Base-by-base conservation (phyloP, 2,797 vertebrate genomes). In the Sebastes dallii region DNA sequence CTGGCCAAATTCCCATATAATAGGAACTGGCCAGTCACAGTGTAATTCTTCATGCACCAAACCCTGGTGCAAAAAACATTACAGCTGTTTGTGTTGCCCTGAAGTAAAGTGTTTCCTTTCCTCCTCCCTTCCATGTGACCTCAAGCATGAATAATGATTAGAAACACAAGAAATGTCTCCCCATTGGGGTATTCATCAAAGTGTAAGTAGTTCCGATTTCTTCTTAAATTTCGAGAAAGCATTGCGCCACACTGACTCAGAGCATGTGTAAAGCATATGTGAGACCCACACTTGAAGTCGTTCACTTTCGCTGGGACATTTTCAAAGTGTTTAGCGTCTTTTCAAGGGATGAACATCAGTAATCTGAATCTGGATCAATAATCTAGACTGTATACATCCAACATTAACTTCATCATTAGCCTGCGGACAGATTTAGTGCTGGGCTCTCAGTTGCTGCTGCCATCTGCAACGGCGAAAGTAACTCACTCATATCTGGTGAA, bases 401-500 rank as follows among this genome's bases (percentile, higher is more conserved):
- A 79, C 36, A 20, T 42, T 30, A n/a, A 22, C 34, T 74, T 50
- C 34, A 46, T 59, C 8, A 3, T 20, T 50, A 20, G 36, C 52
- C 34, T 71, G 39, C 5, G 11, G 66, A 75, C 80, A 59, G 70
- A 80, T 59, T 72, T 50, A 66, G 77, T 30, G 59, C 30, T 25
- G 24, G 56, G 25, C 29, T 75, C 27, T 75, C 25, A n/a, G 46
- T 70, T 59, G 52, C 24, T 50, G 55, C 12, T 56, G 59, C 75
- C 68, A 72, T 79, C 58, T 80, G 80, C 70, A 80, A 6, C 59
- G 10, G 60, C 30, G 65, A 65, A 25, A 29, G 59, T 68, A 60
- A 56, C 62, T 39, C 66, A 66, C 62, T 34, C 72, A 72, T 82
- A 72, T 77, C 34, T 65, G 13, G 70, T 64, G 86, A 81, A 66